phyloP scores from a whole-genome alignment of 2,888 invertebrate species.

The Luffia ferchaultella region DNA sequence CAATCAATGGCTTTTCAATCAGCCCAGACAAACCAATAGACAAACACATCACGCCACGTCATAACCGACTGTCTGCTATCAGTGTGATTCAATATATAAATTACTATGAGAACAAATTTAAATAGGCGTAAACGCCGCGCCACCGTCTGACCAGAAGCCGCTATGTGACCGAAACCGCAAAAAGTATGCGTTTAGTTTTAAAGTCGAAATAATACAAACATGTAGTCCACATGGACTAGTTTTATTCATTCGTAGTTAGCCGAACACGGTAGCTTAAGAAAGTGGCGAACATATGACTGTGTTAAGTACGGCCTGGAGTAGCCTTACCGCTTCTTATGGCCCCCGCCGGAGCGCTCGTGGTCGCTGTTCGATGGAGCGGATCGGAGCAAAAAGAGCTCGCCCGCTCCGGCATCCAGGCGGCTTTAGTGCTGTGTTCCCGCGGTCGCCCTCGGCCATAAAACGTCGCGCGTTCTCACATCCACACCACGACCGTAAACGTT shows the following conservation, averaged over 20 bases:
- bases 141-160: too few species aligned
- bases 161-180: too few species aligned
- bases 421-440: slow-evolving; percentile 33
- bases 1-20: too few species aligned
- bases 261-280: slow-evolving; percentile 4
- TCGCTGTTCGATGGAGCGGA: slow-evolving; percentile 1
- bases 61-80: too few species aligned
- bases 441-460: slow-evolving; percentile 34
- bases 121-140: too few species aligned
- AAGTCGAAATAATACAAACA: too few species aligned
- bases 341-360: slow-evolving; percentile 9
- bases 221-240: slow-evolving; percentile 4
- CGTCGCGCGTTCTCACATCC: slow-evolving; percentile 45
- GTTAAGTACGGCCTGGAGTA: slow-evolving; percentile 8
- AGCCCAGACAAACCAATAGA: too few species aligned
- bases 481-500: slow-evolving; percentile 44
- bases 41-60: too few species aligned
- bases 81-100: too few species aligned
- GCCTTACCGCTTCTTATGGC: slow-evolving; percentile 7
- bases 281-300: slow-evolving; percentile 1
- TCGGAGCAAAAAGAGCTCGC: slow-evolving; percentile 39
- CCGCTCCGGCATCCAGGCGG: slow-evolving; percentile 32
- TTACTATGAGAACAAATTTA: too few species aligned
- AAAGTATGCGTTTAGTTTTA: slow-evolving; percentile 11
- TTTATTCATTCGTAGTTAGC: background rate